Conservation (phyloP, 2,888 invertebrate species). For the Tricholauxania praeusta region DNA sequence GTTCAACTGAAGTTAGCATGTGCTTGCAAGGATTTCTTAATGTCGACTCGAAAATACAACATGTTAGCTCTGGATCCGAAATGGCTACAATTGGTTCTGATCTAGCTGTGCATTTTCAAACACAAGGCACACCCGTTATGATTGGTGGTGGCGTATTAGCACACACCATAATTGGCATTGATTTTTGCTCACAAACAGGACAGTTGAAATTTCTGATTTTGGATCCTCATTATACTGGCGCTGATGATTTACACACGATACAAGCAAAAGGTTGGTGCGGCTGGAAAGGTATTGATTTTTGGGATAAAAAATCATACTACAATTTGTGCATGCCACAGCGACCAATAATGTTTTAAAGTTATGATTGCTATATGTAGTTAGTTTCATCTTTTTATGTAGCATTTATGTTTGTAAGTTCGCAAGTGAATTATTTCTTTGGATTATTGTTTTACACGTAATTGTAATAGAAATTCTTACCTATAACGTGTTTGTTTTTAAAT, state of each 20-base stretch:
- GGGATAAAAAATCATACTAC: conserved; percentile 95
- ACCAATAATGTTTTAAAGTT: conserved; percentile 62
- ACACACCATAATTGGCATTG: conserved; percentile 96
- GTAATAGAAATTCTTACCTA: too few species aligned
- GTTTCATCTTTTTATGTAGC: conserved; percentile 13
- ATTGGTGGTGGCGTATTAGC: conserved; percentile 99
- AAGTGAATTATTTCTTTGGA: conserved; percentile 31
- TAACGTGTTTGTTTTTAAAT: too few species aligned
- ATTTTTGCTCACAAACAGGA: conserved; percentile 83
- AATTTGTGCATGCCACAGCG: conserved; percentile 92
- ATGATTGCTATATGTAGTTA: neutral
- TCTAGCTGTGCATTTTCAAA: conserved; percentile 89
- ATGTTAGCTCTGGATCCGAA: conserved; percentile 88
- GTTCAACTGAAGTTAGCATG: conserved; percentile 96
- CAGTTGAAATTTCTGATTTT: conserved; percentile 93
- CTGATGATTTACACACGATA: conserved; percentile 81
- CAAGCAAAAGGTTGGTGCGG: conserved; percentile 94
- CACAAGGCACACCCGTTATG: conserved; percentile 97
- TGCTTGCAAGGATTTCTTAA: conserved; percentile 86
- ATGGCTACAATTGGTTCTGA: conserved; percentile 83
- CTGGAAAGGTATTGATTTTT: conserved; percentile 95
- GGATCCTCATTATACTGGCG: conserved; percentile 97
- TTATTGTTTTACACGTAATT: conserved; percentile 11
- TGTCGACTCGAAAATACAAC: conserved; percentile 83
- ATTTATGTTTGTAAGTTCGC: conserved; percentile 11